phyloP scores from a whole-genome alignment of 1,140 invertebrate species.

The Aphaenogaster floridana region DNA sequence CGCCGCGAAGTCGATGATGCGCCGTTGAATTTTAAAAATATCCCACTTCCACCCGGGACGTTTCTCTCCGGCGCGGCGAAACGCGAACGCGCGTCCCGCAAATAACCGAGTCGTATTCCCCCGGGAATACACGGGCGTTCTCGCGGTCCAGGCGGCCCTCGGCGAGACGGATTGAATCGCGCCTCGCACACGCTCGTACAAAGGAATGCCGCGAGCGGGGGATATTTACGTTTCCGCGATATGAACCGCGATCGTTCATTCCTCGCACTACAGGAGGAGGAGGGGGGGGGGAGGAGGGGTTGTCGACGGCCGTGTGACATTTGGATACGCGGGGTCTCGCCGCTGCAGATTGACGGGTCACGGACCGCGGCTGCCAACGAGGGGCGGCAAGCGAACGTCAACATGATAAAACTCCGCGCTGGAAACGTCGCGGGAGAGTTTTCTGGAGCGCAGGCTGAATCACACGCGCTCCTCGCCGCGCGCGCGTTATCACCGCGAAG shows the following conservation, averaged over 20 bases:
- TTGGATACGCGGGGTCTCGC: conserved; percentile 58
- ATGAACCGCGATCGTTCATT: conserved; percentile 37
- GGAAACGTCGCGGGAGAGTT: conserved; percentile 14
- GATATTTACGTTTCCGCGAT: conserved; percentile 59
- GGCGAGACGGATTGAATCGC: background rate
- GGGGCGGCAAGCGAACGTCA: conserved; percentile 70
- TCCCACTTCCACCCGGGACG: background rate
- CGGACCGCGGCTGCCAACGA: conserved; percentile 68
- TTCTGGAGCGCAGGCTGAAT: conserved; percentile 22
- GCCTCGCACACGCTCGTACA: conserved; percentile 22
- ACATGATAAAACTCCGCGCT: conserved; percentile 70
- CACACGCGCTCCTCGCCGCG: background rate
- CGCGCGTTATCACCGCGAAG: conserved; percentile 68
- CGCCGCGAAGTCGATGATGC: background rate
- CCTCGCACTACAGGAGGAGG: background rate
- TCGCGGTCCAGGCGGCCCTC: conserved; percentile 38
- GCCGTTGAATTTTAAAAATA: conserved; percentile 66
- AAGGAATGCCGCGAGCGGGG: conserved; percentile 61
- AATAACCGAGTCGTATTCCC: background rate
- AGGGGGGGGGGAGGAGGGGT: conserved; percentile 2
- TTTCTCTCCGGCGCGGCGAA: conserved; percentile 34
- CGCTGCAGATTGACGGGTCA: conserved; percentile 69
- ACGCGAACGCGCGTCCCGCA: background rate
- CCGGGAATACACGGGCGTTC: background rate
- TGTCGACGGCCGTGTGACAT: conserved; percentile 70